These are phyloP conservation scores for Tetraodon nigroviridis DNA, from an alignment of 2,113 vertebrate genomes.

Conservation along the genomic window DNA sequence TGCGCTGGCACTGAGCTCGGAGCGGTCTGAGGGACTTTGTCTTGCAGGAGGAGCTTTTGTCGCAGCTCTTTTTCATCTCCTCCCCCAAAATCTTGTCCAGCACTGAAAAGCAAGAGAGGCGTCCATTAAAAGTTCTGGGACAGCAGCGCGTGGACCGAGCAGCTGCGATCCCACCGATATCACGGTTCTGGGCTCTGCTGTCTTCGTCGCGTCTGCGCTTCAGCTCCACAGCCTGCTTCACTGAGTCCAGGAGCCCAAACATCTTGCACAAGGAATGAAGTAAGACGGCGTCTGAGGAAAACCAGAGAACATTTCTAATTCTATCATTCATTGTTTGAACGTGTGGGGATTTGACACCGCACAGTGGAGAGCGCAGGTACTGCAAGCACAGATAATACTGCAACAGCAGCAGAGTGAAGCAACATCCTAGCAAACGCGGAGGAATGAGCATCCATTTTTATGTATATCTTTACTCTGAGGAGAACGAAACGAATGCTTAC, in stretches of 20 bases:
- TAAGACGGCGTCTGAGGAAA: conserved; percentile 54
- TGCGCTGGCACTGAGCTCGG: conserved; percentile 25
- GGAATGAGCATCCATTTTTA: too few relatives aligned
- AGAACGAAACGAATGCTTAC: too few relatives aligned
- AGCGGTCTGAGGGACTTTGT: conserved; percentile 24
- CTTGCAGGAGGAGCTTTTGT: conserved; percentile 35
- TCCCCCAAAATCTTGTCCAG: conserved; percentile 31
- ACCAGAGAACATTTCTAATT: conserved; percentile 10
- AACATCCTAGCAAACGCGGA: too few relatives aligned
- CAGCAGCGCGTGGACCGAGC: neutral
- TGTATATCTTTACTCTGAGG: too few relatives aligned
- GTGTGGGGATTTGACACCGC: neutral
- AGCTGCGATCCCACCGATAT: conserved; percentile 42
- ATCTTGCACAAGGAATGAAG: conserved; percentile 67
- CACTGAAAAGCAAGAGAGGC: conserved; percentile 28
- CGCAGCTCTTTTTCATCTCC: conserved; percentile 15
- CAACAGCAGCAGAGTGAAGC: too few relatives aligned
- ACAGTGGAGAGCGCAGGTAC: neutral
- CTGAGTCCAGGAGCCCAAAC: conserved; percentile 68
- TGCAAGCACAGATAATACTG: too few relatives aligned
- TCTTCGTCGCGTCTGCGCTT: conserved; percentile 40
- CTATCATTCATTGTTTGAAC: neutral
- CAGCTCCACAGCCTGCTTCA: conserved; percentile 56
- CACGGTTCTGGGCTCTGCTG: conserved; percentile 21
- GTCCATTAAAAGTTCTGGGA: neutral